Percentiles rank a stretch among this genome's conserved stretches.
Conservation (phyloP, 2,888 invertebrate genomes). For the Drosophila pseudotalamancana region DNA sequence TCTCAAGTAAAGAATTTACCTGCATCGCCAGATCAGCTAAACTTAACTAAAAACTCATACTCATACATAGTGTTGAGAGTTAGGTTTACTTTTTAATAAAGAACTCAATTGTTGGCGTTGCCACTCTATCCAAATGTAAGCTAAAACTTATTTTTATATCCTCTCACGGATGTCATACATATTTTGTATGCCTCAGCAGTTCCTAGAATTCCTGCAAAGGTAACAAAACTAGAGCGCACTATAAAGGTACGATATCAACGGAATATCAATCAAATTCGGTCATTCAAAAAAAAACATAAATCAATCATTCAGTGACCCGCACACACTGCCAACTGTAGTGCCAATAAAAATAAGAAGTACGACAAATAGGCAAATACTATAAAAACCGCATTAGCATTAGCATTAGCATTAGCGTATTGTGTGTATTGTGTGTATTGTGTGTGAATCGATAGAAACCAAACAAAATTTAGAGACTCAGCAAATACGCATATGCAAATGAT, state of each 20-base stretch:
- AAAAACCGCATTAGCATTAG: conserved; percentile 54
- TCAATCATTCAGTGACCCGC: conserved; percentile 37
- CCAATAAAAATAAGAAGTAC: conserved; percentile 25
- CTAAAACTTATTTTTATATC: too few relatives aligned
- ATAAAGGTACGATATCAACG: background rate
- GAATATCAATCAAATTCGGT: conserved; percentile 33
- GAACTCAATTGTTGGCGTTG: too few relatives aligned
- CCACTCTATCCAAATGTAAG: too few relatives aligned
- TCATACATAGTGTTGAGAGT: too few relatives aligned
- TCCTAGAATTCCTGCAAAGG: too few relatives aligned
- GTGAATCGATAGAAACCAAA: conserved; percentile 51
- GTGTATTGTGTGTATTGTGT: conserved; percentile 43
- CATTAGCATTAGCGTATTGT: conserved; percentile 47
- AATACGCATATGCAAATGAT: conserved; percentile 69
- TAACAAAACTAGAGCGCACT: background rate
- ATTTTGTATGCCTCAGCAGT: too few relatives aligned
- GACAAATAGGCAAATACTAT: conserved; percentile 55
- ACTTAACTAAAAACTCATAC: too few relatives aligned
- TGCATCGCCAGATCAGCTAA: too few relatives aligned
- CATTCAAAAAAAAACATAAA: conserved; percentile 61
- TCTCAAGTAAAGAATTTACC: too few relatives aligned
- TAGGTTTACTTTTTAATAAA: too few relatives aligned
- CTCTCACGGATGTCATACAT: too few relatives aligned
- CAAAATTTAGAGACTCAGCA: conserved; percentile 53
- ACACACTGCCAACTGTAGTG: conserved; percentile 19